Evolutionary conservation across 2,113 vertebrate species (phyloP).

Genomic region (Anas platyrhynchos): DNA sequence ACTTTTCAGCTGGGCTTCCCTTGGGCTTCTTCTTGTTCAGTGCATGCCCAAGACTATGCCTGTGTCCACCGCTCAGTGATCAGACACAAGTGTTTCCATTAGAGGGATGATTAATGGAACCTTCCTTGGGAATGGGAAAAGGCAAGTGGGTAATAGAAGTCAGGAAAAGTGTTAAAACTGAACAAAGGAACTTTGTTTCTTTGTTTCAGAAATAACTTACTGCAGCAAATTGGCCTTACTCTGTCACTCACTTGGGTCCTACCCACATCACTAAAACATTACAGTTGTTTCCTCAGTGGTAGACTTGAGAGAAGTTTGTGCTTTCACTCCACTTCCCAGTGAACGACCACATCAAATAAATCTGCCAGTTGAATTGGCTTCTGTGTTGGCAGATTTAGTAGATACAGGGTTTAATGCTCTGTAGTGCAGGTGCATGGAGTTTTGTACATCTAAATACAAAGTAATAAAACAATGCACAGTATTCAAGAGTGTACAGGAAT

Average conservation of each 20-base stretch:
- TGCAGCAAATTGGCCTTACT: neutral
- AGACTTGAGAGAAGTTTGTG: neutral
- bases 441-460: neutral
- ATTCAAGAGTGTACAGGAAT: neutral
- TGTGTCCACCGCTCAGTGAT: slow-evolving; percentile 44
- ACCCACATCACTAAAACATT: neutral
- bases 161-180: neutral
- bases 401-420: neutral
- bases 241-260: neutral
- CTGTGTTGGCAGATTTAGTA: neutral
- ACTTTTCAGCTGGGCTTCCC: slow-evolving; percentile 64
- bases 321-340: neutral
- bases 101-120: slow-evolving; percentile 69
- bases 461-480: neutral
- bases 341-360: slow-evolving; percentile 5
- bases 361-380: neutral
- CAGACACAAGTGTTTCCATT: slow-evolving; percentile 66
- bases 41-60: slow-evolving; percentile 41
- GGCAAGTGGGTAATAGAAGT: slow-evolving; percentile 30
- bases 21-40: slow-evolving; percentile 50
- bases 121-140: slow-evolving; percentile 60
- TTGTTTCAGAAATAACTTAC: slow-evolving; percentile 35
- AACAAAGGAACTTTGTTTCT: slow-evolving; percentile 60
- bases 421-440: neutral
- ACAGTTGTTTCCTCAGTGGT: neutral